Base-by-base conservation (phyloP, 2,888 invertebrate species). In the Lasioglossum marginatum region DNA sequence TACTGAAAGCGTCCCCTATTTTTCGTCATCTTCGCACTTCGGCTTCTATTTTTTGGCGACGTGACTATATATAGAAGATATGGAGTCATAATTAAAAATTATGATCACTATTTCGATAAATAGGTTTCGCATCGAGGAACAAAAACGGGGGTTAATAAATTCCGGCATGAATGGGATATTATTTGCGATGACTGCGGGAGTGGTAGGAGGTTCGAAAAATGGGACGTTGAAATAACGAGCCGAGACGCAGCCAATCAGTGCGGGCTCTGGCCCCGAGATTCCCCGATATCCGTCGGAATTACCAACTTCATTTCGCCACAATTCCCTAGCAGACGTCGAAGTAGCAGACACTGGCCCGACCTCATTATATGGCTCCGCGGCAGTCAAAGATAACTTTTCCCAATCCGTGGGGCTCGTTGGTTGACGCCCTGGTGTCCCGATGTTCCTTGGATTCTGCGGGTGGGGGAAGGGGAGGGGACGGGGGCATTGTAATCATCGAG, bases 401-500 rank as follows among this genome's bases (percentile, higher is more conserved):
- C 72, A 48, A 31, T 63, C 16, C 45, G 14, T 34, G 66, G 75
- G 75, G 52, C 82, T 63, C 74, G 76, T 82, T 83, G 63, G 80
- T 83, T 78, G 57, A 66, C 76, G 73, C 37, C 68, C 68, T 37
- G 34, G 68, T 52, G 52, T 68, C 31, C 40, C 83, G 79, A 83
- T 82, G 71, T 82, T 88, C 80, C 80, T 68, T 68, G 37, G 5
- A 37, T 60, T 63, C 52, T 52, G 77, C 4, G 27, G 31, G 31
- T 0, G n/a, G 27, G 14, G 14, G 5, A 0, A 2, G 57, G 57
- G n/a, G 27, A 2, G 5, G 16, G 27, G 5, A 5, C 4, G 14
- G 63, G 31, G 0, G 27, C 73, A 68, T 79, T 70, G 87, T 86
- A 85, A 89, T 90, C 90, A 89, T 83, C 78, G 82, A 31, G 81